Base-by-base conservation (phyloP, 2,888 invertebrate genomes). In the Drosophila cracens region DNA sequence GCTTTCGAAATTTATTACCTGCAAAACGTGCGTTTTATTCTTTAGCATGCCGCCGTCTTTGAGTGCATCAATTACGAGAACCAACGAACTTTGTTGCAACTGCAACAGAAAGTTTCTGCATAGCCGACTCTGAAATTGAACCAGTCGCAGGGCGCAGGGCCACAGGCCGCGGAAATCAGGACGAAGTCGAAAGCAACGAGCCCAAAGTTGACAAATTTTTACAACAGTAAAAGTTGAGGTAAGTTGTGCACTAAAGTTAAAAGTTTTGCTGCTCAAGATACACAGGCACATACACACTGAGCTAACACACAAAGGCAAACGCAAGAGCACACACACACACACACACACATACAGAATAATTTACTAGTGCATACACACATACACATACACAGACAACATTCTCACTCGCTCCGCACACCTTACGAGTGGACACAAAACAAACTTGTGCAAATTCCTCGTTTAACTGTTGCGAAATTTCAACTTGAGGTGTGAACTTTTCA, bases 201-300 rank as follows among this genome's bases (percentile, higher is more conserved):
- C 68, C 65, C 60, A 64, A 82, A 89, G 89, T 87, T 89, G 85
- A 87, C 89, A 87, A 87, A 79, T 81, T 88, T 79, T 78, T 83
- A 59, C 79, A 74, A 68, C 75, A 69, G 69, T 78, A 77, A 67
- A 84, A 89, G 88, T 89, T 85, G 66, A 82, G 85, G 77, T 87
- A 87, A 89, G 70, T 85, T 87, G 89, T 78, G 89, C 74, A 70
- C 87, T 67, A 79, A 89, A 89, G 83, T 70, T 87, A 69, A 73
- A 87, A 84, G 78, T 89, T 84, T 81, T 56, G 29, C 56, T 58
- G 52, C 72, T 75, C 79, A 71, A 63, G 53, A 60, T 57, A 54
- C 51, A 59, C 46, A 40, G 29, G 58, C 63, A 57, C 76, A 56
- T 60, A 54, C 56, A 46, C 59, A 34, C 21, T 25, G 4, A 25